Evolutionary conservation across 2,888 invertebrate species (phyloP).

Genomic region (Rhopalosiphum nymphaeae): DNA sequence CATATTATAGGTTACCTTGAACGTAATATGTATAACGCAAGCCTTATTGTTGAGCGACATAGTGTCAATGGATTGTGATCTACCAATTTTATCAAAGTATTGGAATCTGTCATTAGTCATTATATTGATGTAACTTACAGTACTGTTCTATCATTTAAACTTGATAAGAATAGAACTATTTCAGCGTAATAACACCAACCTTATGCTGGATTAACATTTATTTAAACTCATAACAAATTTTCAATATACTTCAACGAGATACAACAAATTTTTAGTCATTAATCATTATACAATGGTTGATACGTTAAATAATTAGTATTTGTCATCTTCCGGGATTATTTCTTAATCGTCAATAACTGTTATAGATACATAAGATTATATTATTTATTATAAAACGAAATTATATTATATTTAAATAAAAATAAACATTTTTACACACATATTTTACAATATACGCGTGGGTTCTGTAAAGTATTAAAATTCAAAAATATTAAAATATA

Average conservation of each 20-base stretch:
- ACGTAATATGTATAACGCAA: neutral
- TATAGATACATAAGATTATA: neutral
- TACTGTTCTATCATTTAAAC: neutral
- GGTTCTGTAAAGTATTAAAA: neutral
- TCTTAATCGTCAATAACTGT: neutral
- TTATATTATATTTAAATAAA: neutral
- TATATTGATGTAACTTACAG: neutral
- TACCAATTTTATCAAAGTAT: neutral
- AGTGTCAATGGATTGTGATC: neutral
- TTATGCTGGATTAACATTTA: neutral
- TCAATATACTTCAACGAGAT: neutral
- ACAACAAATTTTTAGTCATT: neutral
- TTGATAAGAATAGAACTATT: neutral
- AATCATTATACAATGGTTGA: neutral
- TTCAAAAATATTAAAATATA: neutral
- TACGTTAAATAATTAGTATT: neutral
- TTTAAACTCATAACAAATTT: neutral
- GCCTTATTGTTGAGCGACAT: neutral
- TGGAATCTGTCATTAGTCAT: neutral
- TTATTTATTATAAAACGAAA: neutral
- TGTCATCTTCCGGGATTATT: neutral
- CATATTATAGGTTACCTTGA: neutral
- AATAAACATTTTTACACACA: neutral
- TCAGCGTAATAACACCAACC: neutral
- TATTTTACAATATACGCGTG: neutral